Base-by-base conservation (phyloP, 2,113 vertebrate genomes). In the Hydrochoerus hydrochaeris region DNA sequence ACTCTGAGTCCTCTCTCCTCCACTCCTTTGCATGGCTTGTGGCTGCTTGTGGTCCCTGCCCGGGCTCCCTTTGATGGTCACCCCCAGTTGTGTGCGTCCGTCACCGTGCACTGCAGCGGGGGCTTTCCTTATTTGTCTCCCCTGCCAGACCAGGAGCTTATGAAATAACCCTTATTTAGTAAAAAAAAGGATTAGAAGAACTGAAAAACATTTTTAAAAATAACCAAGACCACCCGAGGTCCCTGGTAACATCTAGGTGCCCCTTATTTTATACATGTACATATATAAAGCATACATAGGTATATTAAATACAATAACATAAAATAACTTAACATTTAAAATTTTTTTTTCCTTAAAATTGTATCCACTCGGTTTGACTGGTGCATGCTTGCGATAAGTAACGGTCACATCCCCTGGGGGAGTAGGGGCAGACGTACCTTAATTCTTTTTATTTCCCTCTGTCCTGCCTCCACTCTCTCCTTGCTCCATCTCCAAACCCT, bases 71-170 rank as follows among this genome's bases (percentile, higher is more conserved):
- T 19, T 2, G 0, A 3, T 7, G 62, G 44, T 10, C 7, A 13
- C 26, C 35, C 35, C 44, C 12, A 5, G 12, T 6, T 54, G 1
- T 24, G 52, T 24, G 12, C 12, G 1, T 9, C 4, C 4, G 9
- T 60, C 6, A 41, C 38, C 5, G 0, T 13, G 5, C 12, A 26
- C 28, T 3, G 2, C 20, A 24, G 24, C 10, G n/a, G 44, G 9
- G 4, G 20, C 22, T 35, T 86, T 26, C 67, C 28, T 86, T 8
- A 17, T 19, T 28, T 32, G 0, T 69, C 24, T 86, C 54, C 20
- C 38, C 52, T 2, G 20, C 9, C 49, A n/a, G 65, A 49, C 75
- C 49, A 2, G 52, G 69, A 58, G 38, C n/a, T 81, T 54, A 81
- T n/a, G 16, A 38, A 22, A 19, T 13, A 44, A 46, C 19, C 65